Evolutionary conservation across 2,113 vertebrate species (phyloP), one percentile per base, ranked within the genome.

Genomic region (Cichladusa arquata): DNA sequence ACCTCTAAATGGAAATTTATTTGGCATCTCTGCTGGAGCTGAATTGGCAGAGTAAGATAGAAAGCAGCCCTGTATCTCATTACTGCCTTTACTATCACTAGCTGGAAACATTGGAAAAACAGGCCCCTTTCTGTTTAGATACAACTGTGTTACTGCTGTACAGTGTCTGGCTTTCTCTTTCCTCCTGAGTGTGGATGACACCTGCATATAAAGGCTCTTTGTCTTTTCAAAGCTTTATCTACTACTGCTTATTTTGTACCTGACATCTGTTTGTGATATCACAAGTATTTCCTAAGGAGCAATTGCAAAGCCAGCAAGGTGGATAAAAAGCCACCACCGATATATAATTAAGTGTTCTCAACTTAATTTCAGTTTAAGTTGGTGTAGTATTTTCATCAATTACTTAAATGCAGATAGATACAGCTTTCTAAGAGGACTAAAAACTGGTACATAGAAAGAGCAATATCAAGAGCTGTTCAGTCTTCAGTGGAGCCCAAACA

Each of bases 61-160:
- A 97, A 96, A 97, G 77, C 65, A 87, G 78, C 47, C 82, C 73
- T 93, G 73, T 95, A 87, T 95, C 89, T 95, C 70, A 89, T 95
- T 91, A 93, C 40, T 83, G 69, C 56, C 72, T 95, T 61, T 64
- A 48, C 66, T 95, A 97, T 96, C 93, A 76, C 81, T 84, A 88
- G 73, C n/a, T 95, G 66, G 61, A 89, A 92, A 81, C n/a, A 61
- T 47, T 25, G 73, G 69, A 56, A 83, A 95, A 96, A 92, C 42
- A 93, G 84, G 31, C 73, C 34, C 33, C 61, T 81, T 78, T 95
- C 81, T 92, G 53, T 81, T 93, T 81, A 79, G 95, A 81, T 45
- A 91, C 81, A 87, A 71, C 28, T 3, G 6, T 54, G 40, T 48
- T 79, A 44, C 69, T 79, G 73, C 86, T 87, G 25, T 29, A 81